Evolutionary conservation across 2,113 vertebrate species (phyloP).

Genomic region (Carlito syrichta): DNA sequence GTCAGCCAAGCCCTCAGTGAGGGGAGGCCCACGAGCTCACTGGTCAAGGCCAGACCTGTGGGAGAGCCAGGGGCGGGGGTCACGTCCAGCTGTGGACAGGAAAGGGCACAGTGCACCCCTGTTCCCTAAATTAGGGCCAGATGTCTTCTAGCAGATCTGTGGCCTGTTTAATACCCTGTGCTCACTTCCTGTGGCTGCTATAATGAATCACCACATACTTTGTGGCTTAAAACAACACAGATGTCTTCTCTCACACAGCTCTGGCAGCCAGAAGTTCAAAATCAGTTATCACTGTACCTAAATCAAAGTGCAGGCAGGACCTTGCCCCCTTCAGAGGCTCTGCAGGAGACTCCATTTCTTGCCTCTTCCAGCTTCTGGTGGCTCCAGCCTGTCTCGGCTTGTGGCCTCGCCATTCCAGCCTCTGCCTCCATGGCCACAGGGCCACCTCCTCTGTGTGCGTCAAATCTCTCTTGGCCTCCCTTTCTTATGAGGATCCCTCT

Average conservation of each 20-base stretch:
- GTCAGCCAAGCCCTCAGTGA: not conserved
- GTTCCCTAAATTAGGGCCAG: not conserved
- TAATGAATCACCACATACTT: not conserved
- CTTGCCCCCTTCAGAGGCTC: not conserved
- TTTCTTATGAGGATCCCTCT: not conserved
- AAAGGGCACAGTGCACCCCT: fast-evolving
- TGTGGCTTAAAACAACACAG: not conserved
- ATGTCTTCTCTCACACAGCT: not conserved
- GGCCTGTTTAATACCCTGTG: not conserved
- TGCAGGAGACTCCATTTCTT: not conserved
- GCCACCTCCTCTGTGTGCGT: not conserved
- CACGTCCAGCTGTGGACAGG: not conserved
- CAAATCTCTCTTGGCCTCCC: not conserved
- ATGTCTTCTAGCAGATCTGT: not conserved
- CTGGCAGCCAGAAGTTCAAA: not conserved
- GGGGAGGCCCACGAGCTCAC: not conserved
- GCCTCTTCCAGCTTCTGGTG: not conserved
- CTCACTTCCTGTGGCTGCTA: not conserved
- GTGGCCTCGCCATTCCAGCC: not conserved
- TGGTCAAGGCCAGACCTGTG: not conserved
- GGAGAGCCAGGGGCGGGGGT: not conserved
- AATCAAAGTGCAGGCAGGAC: not conserved
- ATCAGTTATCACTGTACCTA: not conserved
- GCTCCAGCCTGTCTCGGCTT: not conserved
- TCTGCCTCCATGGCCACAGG: not conserved